These are phyloP conservation scores for Sphaerophoria taeniata DNA, from an alignment of 2,888 invertebrate species.

Conservation along the genomic window DNA sequence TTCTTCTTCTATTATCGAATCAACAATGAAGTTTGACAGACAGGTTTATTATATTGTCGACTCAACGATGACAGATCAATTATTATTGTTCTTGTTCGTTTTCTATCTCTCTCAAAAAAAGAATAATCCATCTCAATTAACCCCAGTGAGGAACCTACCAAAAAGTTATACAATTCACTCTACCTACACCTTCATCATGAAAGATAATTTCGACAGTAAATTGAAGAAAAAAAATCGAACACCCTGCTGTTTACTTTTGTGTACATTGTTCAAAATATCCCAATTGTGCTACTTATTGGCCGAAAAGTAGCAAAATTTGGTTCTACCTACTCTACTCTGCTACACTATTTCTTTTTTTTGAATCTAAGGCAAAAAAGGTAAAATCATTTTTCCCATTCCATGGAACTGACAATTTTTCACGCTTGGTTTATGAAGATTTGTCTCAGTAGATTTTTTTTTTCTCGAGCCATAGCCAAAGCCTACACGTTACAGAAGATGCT, in stretches of 20 bases:
- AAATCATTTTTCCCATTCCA: slow-evolving; percentile 40
- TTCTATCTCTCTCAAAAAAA: background rate
- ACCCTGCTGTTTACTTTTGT: slow-evolving; percentile 44
- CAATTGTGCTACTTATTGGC: slow-evolving; percentile 71
- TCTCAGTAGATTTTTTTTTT: slow-evolving; percentile 41
- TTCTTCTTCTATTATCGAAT: background rate
- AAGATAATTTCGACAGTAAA: slow-evolving; percentile 61
- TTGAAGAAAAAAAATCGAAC: slow-evolving; percentile 56
- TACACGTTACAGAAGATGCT: slow-evolving; percentile 18
- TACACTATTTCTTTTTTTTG: slow-evolving; percentile 1
- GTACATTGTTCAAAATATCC: slow-evolving; percentile 36
- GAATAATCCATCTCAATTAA: slow-evolving; percentile 57
- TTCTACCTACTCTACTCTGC: slow-evolving; percentile 22
- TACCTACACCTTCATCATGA: background rate
- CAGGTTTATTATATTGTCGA: slow-evolving; percentile 56
- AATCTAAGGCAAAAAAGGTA: slow-evolving; percentile 5
- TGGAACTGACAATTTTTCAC: slow-evolving; percentile 60
- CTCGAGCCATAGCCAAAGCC: too few relatives aligned
- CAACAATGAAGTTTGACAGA: slow-evolving; percentile 29
- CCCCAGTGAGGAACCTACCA: slow-evolving; percentile 60
- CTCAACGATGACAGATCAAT: slow-evolving; percentile 65
- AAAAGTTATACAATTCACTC: slow-evolving; percentile 6
- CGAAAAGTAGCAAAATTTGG: slow-evolving; percentile 66
- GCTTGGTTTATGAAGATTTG: slow-evolving; percentile 67
- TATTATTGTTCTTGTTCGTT: slow-evolving; percentile 17